Evolutionary conservation across 2,797 vertebrate genomes (phyloP).

Genomic region (Myioborus miniatus): DNA sequence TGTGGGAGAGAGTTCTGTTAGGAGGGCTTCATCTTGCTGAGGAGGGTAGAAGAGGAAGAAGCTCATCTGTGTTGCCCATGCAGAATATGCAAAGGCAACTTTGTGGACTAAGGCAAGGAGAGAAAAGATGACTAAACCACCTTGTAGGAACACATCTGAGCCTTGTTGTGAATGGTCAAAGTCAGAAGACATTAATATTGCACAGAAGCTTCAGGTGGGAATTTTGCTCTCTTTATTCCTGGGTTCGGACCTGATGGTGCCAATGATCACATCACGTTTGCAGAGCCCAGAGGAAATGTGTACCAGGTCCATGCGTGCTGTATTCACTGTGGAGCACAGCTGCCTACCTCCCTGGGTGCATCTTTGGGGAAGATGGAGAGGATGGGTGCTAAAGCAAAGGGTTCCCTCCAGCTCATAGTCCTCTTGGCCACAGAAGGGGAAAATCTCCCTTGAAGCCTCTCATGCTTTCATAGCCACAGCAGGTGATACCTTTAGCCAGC

Average conservation of each 20-base stretch:
- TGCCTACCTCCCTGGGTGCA: not conserved
- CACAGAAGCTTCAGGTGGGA: not conserved
- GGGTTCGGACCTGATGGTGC: not conserved
- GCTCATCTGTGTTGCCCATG: not conserved
- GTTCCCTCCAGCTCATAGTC: accelerated
- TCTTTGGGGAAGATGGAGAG: not conserved
- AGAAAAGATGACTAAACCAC: not conserved
- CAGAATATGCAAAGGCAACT: not conserved
- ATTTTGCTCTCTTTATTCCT: not conserved
- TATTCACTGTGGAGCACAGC: not conserved
- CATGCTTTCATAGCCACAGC: not conserved
- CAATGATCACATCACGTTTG: not conserved
- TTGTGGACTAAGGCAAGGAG: accelerated
- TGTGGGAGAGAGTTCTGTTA: not conserved
- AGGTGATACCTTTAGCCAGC: not conserved
- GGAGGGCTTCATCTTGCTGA: not conserved
- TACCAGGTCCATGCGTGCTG: not conserved
- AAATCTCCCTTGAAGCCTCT: not conserved
- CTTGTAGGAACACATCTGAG: not conserved
- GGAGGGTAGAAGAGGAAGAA: not conserved
- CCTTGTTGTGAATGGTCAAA: not conserved
- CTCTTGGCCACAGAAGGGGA: not conserved
- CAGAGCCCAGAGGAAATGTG: accelerated
- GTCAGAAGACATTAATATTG: not conserved
- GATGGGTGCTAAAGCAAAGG: not conserved